Conservation (phyloP, 2,797 vertebrate species). For the Microctenopoma stevenorrisi region DNA sequence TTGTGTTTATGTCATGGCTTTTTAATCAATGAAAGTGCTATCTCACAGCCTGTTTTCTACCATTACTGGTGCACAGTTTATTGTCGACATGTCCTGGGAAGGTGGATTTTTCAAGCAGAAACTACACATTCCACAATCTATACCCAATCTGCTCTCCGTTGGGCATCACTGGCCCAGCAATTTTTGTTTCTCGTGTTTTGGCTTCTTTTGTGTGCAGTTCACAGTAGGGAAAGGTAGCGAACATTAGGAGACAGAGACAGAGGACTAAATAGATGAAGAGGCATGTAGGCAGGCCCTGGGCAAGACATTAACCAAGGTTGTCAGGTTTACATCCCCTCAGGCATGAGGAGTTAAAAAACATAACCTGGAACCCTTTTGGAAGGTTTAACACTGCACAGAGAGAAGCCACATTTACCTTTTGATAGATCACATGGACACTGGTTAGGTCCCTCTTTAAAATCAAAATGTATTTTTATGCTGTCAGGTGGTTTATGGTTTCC, state of each 20-base stretch:
- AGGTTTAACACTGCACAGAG: background rate
- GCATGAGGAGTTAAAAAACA: constrained; percentile 31
- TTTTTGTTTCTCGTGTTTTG: constrained; percentile 25
- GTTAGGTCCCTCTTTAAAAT: background rate
- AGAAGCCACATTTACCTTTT: constrained; percentile 1
- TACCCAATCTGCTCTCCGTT: constrained; percentile 51
- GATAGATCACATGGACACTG: background rate
- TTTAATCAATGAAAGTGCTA: constrained; percentile 40
- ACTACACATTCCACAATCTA: constrained; percentile 44
- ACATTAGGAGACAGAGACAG: constrained; percentile 25
- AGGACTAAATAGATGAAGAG: constrained; percentile 1
- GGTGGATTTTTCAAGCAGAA: constrained; percentile 41
- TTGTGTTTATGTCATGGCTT: constrained; percentile 46
- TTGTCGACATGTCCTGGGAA: constrained; percentile 19
- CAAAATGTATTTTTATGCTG: background rate
- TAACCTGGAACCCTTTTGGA: background rate
- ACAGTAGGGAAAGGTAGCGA: constrained; percentile 1
- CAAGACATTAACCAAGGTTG: constrained; percentile 12
- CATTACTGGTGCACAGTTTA: constrained; percentile 33
- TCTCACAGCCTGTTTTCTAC: constrained; percentile 25
- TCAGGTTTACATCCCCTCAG: constrained; percentile 41
- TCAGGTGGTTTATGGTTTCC: background rate
- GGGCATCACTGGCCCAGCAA: constrained; percentile 17
- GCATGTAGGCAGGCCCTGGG: background rate
- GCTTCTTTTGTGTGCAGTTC: constrained; percentile 18